Percentiles rank a stretch among this genome's conserved stretches.
Conservation (phyloP, 2,113 vertebrate species). For the Dolichotis patagonum region DNA sequence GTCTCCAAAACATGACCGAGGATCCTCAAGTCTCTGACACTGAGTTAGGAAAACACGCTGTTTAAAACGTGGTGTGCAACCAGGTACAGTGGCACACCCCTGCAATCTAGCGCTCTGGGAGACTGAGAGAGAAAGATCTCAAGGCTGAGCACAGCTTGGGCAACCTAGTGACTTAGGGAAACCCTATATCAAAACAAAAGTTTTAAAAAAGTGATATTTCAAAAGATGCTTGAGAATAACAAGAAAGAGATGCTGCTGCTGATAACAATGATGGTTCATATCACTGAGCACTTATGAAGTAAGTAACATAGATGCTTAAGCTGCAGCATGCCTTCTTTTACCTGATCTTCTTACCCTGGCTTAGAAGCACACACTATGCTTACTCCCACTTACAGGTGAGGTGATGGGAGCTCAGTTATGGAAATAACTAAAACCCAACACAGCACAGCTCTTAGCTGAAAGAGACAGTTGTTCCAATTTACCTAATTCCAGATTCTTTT, state of each 20-base stretch:
- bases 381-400: too few relatives aligned
- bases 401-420: not conserved
- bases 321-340: not conserved
- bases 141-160: not conserved
- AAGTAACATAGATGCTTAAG: not conserved
- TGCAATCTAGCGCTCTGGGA: not conserved
- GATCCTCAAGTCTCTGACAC: not conserved
- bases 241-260: not conserved
- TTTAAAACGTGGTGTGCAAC: not conserved
- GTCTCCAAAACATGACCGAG: not conserved
- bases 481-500: not conserved
- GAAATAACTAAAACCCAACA: not conserved
- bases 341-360: not conserved
- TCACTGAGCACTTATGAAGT: not conserved
- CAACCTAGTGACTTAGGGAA: not conserved
- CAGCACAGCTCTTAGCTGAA: not conserved
- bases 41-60: not conserved
- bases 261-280: not conserved
- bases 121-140: not conserved
- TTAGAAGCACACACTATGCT: accelerated
- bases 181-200: not conserved
- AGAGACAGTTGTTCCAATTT: too few relatives aligned
- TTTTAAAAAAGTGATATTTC: too few relatives aligned
- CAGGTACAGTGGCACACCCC: not conserved
- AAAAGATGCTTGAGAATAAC: not conserved